Base-by-base conservation (phyloP, 1,140 invertebrate species). In the Psix sp. region DNA sequence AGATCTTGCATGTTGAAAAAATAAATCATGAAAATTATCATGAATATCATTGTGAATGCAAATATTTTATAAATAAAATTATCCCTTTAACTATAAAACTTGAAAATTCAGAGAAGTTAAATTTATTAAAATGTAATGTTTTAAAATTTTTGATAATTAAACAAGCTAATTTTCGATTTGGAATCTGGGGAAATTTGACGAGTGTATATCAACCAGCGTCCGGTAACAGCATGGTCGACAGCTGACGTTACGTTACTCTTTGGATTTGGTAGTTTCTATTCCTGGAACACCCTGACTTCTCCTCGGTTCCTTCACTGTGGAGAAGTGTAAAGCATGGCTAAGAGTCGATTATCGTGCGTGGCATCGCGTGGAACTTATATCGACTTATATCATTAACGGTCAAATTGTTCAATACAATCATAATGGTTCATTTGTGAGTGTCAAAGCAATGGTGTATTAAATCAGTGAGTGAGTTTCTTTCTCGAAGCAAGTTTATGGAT, bases 221-320 rank as follows among this genome's bases (percentile, higher is more conserved):
- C 36, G 43, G 52, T 57, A 71, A 46, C 56, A 51, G 57, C 51
- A 24, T 63, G 57, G 26, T 56, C 56, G 57, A 66, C 70, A 48
- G 24, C 66, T 63, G 62, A 65, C 63, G 67, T 67, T 63, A 51
- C 67, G 66, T 67, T 71, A 71, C 66, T 71, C 74, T 81, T 81
- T 75, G 82, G 68, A 77, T 80, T 85, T 56, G 77, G 78, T 72
- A 65, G 78, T 80, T 82, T 86, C 84, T 86, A 86, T 86, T 86
- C 84, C 84, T 86, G 84, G 84, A 85, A 81, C 81, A 75, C 66
- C 66, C 79, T 80, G 80, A 83, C 82, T 82, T 78, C 81, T 82
- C 79, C 77, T 81, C 76, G 75, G 75, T 76, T 81, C 72, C 77
- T 77, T 74, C 59, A 62, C 48, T 48, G 76, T 66, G 74, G 63